Base-by-base conservation (phyloP, 2,888 invertebrate species). In the Gasteruption jaculator region DNA sequence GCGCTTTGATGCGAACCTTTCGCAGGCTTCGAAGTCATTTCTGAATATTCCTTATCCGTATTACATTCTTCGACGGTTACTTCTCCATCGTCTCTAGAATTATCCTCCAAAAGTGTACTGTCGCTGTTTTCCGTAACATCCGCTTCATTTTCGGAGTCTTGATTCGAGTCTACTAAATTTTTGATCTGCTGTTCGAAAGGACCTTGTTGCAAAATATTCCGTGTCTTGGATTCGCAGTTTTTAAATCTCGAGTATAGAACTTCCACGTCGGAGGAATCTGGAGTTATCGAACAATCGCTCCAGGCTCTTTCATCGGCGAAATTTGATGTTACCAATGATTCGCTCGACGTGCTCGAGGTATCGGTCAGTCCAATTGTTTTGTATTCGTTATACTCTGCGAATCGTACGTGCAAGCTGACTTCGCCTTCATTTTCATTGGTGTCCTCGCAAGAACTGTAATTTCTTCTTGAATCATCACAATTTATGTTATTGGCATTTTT, bases 371-470 rank as follows among this genome's bases (percentile, higher is more conserved):
- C 59, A 39, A 65, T 60, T 7, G 65, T 67, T 46, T 65, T 68
- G 30, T 67, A 66, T 38, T 69, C 67, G 37, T 71, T 65, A 40
- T 59, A 59, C 38, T 70, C 65, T 15, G 70, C 57, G 45, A 71
- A 71, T 52, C 71, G 59, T 3, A 70, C 71, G 43, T 66, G 70
- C 31, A 66, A 53, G 42, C 64, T 65, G 12, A 46, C 51, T 27
- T 61, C 52, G 3, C 45, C 31, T 7, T 56, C 54, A 20, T 37
- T 41, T 10, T 45, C 26, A 26, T 41, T 25, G 2, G 25, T 35
- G 11, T 35, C 11, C 34, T 19, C 18, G 5, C 14, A 32, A 15
- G 29, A 21, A 4, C 4, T 4, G 18, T 30, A 11, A 14, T 16
- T 30, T 30, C 30, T 14, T 4, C 12, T 11, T 30, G n/a, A 14